A percentile compares a stretch with the other conserved stretches of the same genome.
Evolutionary conservation across 92 coral and sea anemone genomes (phyloP).

Genomic region (Parazoanthus atlanticus): DNA sequence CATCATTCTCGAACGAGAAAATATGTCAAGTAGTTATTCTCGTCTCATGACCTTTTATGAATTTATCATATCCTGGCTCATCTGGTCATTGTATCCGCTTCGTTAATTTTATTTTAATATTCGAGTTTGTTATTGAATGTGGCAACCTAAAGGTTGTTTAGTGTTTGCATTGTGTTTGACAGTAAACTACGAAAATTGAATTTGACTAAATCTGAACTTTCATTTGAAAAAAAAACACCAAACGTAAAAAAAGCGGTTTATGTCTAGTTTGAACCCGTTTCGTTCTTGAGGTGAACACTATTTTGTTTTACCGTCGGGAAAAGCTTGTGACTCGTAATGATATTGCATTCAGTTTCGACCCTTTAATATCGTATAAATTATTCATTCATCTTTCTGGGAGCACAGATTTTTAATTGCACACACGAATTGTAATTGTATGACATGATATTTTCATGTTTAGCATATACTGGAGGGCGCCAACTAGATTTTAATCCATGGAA

Average conservation of each 20-base stretch:
- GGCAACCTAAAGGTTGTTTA: background rate
- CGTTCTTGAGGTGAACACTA: background rate
- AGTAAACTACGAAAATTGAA: background rate
- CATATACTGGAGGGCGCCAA: background rate
- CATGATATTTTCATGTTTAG: no score
- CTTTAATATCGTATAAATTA: slow-evolving; percentile 1
- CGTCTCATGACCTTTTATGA: background rate
- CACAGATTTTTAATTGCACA: slow-evolving; percentile 8
- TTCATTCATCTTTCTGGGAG: slow-evolving; percentile 6
- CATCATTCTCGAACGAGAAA: background rate
- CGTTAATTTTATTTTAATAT: background rate
- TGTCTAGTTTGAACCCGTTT: background rate
- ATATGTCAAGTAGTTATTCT: background rate
- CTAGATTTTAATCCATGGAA: background rate
- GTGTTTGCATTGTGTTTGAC: background rate
- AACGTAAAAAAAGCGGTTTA: no score
- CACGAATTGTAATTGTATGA: background rate
- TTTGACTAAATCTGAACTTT: background rate
- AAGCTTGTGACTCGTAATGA: background rate
- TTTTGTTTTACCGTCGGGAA: background rate
- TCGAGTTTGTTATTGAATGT: background rate
- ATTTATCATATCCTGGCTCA: no score
- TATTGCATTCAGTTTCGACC: background rate
- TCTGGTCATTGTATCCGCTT: background rate
- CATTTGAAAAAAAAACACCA: background rate